Evolutionary conservation across 2,113 vertebrate species (phyloP).

Genomic region (Platysteira castanea): DNA sequence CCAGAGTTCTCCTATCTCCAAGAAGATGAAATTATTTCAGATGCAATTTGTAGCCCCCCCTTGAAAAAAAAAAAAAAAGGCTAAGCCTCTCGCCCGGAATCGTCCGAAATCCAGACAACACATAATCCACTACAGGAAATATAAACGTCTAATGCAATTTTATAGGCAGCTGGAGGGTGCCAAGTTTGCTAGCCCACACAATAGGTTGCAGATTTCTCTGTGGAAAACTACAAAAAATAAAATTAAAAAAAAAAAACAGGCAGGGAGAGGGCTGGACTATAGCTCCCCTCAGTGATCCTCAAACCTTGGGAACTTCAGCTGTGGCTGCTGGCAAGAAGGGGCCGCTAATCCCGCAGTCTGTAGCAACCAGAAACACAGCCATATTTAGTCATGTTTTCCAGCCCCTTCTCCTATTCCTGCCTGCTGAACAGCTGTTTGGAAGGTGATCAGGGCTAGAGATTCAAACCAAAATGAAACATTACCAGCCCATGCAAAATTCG

Average conservation of each 20-base stretch:
- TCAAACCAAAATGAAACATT: background rate
- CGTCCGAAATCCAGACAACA: background rate
- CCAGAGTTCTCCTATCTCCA: background rate
- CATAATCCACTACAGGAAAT: conserved; percentile 43
- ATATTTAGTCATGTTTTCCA: conserved; percentile 67
- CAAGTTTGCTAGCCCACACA: conserved; percentile 26
- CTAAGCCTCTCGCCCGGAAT: background rate
- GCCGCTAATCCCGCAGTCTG: background rate
- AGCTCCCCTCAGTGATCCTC: background rate
- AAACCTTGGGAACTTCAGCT: conserved; percentile 12
- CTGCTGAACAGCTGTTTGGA: background rate
- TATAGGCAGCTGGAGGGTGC: conserved; percentile 6
- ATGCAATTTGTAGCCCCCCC: background rate
- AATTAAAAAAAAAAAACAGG: too few relatives aligned
- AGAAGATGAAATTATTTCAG: conserved; percentile 24
- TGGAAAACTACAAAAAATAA: background rate
- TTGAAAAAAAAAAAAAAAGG: background rate
- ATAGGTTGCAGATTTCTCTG: conserved; percentile 17
- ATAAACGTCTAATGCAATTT: conserved; percentile 41
- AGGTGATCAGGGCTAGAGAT: background rate
- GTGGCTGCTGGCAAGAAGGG: conserved; percentile 31
- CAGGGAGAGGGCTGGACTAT: background rate
- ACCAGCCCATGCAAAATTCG: background rate
- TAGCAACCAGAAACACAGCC: conserved; percentile 37
- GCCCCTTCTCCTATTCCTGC: conserved; percentile 8